Base-by-base conservation (phyloP, 1,140 invertebrate species). In the Meloidogyne exigua region DNA sequence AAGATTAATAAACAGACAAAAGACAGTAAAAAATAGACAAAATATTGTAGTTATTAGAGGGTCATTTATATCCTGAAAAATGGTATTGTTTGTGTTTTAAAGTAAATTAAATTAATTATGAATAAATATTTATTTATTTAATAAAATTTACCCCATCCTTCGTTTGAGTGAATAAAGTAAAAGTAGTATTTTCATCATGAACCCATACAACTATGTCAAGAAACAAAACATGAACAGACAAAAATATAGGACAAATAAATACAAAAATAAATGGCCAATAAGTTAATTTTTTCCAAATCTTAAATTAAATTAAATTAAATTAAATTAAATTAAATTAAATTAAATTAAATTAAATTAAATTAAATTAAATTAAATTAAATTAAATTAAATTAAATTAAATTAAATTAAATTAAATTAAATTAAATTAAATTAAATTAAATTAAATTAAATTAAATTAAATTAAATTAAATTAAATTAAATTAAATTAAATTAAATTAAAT, bases 1-100 rank as follows among this genome's bases (percentile, higher is more conserved):
- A 66, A 36, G 13, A 36, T 66, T 66, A 36, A 66, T 66, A 15
- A 26, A 26, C 13, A 66, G 65, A 66, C 65, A 66, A 36, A 66
- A 18, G 4, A 66, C 4, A 26, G 65, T 66, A 18, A 66, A 66
- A 13, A 66, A 26, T 15, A 13, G 1, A 18, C 1, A 18, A 66
- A 36, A 66, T 0, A 26, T 2, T 66, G 65, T 5, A 26, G 65
- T 28, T 2, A 66, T 66, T n/a, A 28, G 1, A 36, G 18, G 65
- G 15, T 66, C 65, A 66, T 66, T 66, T 7, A 5, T 0, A 15
- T 66, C 65, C 65, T 66, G 12, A 18, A 36, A 18, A 25, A 66
- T n/a, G n/a, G n/a, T n/a, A n/a, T n/a, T n/a, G n/a, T n/a, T n/a
- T n/a, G n/a, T n/a, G n/a, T n/a, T n/a, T n/a, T n/a, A n/a, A n/a